phyloP scores from a whole-genome alignment of 2,797 vertebrate genomes.

The Nyctalus aviator region DNA sequence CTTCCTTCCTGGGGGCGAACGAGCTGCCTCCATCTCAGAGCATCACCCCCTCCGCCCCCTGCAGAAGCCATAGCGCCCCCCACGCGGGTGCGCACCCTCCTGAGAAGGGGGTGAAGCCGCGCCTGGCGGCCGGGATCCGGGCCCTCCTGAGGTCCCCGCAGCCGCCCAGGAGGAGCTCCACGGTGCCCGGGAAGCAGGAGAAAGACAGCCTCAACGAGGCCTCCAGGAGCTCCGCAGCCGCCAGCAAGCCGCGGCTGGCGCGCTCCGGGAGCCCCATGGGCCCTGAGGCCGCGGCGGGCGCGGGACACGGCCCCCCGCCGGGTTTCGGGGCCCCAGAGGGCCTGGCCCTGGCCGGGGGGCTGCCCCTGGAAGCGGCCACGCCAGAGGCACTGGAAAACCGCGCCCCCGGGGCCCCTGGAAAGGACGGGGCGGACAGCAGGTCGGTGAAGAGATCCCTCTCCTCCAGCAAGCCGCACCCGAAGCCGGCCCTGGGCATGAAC shows the following conservation, averaged over 20 bases:
- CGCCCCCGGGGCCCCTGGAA: conserved; percentile 79
- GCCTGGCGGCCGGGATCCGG: conserved; percentile 93
- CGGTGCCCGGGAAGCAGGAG: conserved; percentile 93
- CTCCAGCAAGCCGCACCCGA: conserved; percentile 92
- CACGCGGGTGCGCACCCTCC: conserved; percentile 81
- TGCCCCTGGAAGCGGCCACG: conserved; percentile 75
- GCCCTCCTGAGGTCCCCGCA: conserved; percentile 93
- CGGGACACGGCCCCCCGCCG: conserved; percentile 71
- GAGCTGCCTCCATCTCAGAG: conserved; percentile 88
- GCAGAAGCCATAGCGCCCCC: conserved; percentile 77
- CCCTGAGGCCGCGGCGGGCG: conserved; percentile 53
- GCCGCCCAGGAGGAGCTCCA: conserved; percentile 89
- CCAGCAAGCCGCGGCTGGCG: too few relatives aligned
- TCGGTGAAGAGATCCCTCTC: conserved; percentile 92
- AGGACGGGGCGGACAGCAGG: conserved; percentile 88
- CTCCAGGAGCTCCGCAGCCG: conserved; percentile 88
- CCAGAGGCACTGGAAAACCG: conserved; percentile 80
- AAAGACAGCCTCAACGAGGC: conserved; percentile 94
- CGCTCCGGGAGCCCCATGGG: conserved; percentile 61
- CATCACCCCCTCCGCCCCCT: conserved; percentile 83
- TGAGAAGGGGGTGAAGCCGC: conserved; percentile 91
- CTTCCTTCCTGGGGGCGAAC: conserved; percentile 79
- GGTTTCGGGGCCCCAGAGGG: conserved; percentile 81
- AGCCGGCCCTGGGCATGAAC: conserved; percentile 96
- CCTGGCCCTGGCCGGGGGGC: conserved; percentile 73